Evolutionary conservation across 2,113 vertebrate species (phyloP), one percentile per base, ranked within the genome.

Genomic region (Eptesicus fuscus): DNA sequence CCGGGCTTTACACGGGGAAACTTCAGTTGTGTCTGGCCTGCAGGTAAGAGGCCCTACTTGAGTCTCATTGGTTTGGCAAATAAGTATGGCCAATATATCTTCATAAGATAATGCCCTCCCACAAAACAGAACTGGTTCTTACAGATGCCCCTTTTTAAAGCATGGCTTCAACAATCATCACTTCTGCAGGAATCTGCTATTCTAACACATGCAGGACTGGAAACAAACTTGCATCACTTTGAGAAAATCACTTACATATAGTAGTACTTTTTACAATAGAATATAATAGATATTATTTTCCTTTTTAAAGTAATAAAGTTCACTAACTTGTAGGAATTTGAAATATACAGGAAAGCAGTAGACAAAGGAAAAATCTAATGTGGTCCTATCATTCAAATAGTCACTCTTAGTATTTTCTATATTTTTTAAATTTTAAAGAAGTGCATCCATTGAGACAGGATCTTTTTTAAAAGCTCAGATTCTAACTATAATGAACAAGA

Each of bases 391-490:
- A 83, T 18, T 88, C 56, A 61, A 10, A 91, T 42, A 83, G 87
- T 44, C 49, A 92, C 22, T 53, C 17, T 82, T 79, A 59, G 32
- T 51, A 78, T 90, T 88, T 89, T 92, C n/a, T 84, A 28, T 22
- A n/a, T 63, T 79, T 94, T 96, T 89, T 61, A 53, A 63, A 47
- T 70, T 89, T 69, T 30, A 9, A 86, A 90, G 82, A 92, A 90
- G 35, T 37, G 76, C 9, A 95, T 94, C 28, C n/a, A 86, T 28
- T 91, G 59, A 86, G 95, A 74, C 44, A 35, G 16, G n/a, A 85
- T 94, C 61, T 90, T 78, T 83, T 88, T 95, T 88, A 87, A 70
- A 89, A 89, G 53, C 10, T 65, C 67, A 83, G n/a, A 94, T 47
- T 86, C 71, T 87, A 91, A 74, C 11, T 76, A 91, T 53, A 83